These are phyloP conservation scores for Lates calcarifer DNA, from an alignment of 2,113 vertebrate genomes.

Conservation along the genomic window DNA sequence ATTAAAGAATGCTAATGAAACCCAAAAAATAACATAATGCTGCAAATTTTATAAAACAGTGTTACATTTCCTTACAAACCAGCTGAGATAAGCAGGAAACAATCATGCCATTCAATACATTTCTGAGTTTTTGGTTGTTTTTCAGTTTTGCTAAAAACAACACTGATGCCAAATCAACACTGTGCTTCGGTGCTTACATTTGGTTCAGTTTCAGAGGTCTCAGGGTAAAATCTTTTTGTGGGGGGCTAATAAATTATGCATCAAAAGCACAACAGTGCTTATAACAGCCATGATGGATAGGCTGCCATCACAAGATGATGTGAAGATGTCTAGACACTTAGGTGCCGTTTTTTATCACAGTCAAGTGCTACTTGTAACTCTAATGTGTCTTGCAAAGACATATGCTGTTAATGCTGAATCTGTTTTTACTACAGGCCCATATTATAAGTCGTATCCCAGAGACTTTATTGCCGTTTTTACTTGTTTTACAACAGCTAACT, in stretches of 20 bases:
- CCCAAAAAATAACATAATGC: background rate
- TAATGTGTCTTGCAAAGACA: slow-evolving; percentile 6
- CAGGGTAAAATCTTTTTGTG: slow-evolving; percentile 41
- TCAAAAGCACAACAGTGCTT: slow-evolving; percentile 39
- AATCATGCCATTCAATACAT: background rate
- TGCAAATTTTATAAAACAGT: background rate
- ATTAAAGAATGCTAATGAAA: slow-evolving; percentile 4
- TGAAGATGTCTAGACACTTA: slow-evolving; percentile 54
- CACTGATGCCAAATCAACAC: background rate
- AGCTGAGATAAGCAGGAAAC: background rate
- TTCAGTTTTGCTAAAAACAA: background rate
- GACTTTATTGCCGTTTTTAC: slow-evolving; percentile 5
- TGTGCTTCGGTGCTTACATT: slow-evolving; percentile 1
- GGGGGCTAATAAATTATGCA: slow-evolving; percentile 64
- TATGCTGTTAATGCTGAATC: background rate
- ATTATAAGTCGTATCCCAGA: background rate
- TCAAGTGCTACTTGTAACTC: slow-evolving; percentile 3
- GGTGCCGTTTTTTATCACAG: slow-evolving; percentile 35
- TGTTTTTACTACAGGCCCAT: slow-evolving; percentile 4
- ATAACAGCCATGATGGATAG: slow-evolving; percentile 21
- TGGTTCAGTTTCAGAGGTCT: slow-evolving; percentile 37
- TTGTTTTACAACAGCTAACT: slow-evolving; percentile 24
- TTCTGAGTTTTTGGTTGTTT: background rate
- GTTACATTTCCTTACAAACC: background rate
- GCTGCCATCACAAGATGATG: slow-evolving; percentile 40